Evolutionary conservation across 2,113 vertebrate species (phyloP).

Genomic region (Argyrosomus japonicus): DNA sequence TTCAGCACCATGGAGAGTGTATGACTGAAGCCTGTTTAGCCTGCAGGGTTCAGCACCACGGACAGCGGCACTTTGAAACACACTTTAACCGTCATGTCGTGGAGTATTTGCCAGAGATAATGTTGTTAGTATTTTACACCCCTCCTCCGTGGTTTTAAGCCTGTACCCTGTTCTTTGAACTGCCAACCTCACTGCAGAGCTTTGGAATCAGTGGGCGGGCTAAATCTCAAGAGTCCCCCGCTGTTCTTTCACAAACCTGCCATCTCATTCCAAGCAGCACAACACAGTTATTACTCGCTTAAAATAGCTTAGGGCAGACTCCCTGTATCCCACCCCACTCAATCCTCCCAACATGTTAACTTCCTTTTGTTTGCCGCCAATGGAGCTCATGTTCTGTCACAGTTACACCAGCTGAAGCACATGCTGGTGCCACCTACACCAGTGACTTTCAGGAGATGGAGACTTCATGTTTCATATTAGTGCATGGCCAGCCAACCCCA

Average conservation of each 20-base stretch:
- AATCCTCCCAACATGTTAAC: background rate
- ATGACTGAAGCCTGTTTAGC: background rate
- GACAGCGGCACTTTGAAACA: background rate
- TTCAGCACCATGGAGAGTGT: slow-evolving; percentile 37
- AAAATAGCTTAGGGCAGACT: slow-evolving; percentile 18
- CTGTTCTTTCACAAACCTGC: slow-evolving; percentile 22
- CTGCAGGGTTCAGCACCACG: background rate
- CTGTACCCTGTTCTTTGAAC: slow-evolving; percentile 12
- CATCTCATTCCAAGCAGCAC: slow-evolving; percentile 5
- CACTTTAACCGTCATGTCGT: background rate
- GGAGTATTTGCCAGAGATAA: slow-evolving; percentile 2
- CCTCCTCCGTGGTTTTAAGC: background rate
- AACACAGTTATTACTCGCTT: slow-evolving; percentile 23
- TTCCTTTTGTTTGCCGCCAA: slow-evolving; percentile 7
- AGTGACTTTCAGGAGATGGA: background rate
- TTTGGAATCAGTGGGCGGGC: slow-evolving; percentile 38
- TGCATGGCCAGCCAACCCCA: background rate
- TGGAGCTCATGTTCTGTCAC: background rate
- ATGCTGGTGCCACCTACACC: background rate
- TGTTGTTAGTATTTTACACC: background rate
- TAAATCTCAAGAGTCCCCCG: slow-evolving; percentile 18
- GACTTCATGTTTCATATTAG: slow-evolving; percentile 2
- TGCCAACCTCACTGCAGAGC: slow-evolving; percentile 24
- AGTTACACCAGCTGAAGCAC: slow-evolving; percentile 1
- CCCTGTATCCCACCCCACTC: slow-evolving; percentile 4